Evolutionary conservation across 2,888 invertebrate species (phyloP), one percentile per base, ranked within the genome.

Genomic region (Crossocerus cetratus): DNA sequence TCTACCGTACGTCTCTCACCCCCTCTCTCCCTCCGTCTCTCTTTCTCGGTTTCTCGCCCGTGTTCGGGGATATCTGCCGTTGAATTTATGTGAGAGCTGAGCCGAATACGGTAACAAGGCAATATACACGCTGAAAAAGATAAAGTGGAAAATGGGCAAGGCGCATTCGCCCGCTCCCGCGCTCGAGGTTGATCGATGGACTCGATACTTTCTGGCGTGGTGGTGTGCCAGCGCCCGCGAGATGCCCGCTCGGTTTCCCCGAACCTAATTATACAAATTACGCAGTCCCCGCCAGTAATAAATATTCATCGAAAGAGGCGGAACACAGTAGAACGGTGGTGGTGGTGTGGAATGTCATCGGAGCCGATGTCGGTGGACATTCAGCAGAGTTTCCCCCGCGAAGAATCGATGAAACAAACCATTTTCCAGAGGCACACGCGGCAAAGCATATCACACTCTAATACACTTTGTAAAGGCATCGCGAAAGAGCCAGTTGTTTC

Each of bases 401-500:
- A n/a, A 16, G 16, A 49, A 49, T 49, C 49, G 13, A 13, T 49
- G 16, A 4, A 16, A 49, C 16, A 14, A 1, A 2, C 14, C 5
- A 49, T 13, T 16, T 13, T 49, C 32, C n/a, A n/a, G 32, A 32
- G 32, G 32, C 11, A 32, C 11, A 4, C 5, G 8, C 32, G 11
- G 8, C 8, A 32, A 32, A 32, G 32, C 32, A 11, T 32, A 32
- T 32, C 11, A 32, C 49, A 14, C 49, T 14, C 8, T n/a, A 16
- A 49, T 49, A 49, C 5, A 11, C n/a, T 49, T 49, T 49, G 49
- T 14, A 49, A 69, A 65, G 42, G 65, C 44, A 56, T 63, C 56
- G 63, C 66, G 65, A 64, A 74, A 45, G 16, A 62, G 54, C 55
- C 59, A 56, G 62, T 59, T 59, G 65, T 32, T 16, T 2, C 21